Evolutionary conservation across 23 tunicate genomes (phyloP).

Genomic region (Styela clava): DNA sequence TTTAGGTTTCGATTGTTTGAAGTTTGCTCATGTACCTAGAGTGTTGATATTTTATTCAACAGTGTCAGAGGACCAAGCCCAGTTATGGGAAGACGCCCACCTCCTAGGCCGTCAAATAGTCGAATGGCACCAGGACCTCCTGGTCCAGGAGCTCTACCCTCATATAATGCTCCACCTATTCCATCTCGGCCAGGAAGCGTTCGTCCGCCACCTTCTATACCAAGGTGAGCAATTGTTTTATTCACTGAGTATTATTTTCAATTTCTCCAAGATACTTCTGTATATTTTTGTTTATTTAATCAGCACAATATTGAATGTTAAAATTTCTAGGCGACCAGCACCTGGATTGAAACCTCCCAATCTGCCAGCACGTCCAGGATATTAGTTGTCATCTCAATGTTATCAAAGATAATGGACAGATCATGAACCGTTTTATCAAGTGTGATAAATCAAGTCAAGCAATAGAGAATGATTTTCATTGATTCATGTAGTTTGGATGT

Average conservation of each 20-base stretch:
- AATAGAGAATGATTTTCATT: no score
- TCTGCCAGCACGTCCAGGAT: constrained; percentile 26
- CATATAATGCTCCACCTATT: constrained; percentile 81
- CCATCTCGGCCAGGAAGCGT: constrained; percentile 70
- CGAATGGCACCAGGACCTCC: constrained; percentile 71
- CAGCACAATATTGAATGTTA: no score
- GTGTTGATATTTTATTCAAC: no score
- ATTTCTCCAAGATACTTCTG: no score
- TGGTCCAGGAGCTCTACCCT: constrained; percentile 27
- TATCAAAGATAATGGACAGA: no score
- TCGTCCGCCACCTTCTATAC: constrained; percentile 72
- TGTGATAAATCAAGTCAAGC: no score
- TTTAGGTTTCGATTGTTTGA: no score
- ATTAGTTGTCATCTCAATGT: no score
- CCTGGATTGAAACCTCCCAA: constrained; percentile 30
- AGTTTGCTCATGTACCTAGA: no score
- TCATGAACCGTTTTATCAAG: no score
- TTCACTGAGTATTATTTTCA: background rate
- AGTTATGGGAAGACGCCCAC: constrained; percentile 65
- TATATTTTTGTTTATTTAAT: no score
- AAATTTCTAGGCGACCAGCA: constrained; percentile 14
- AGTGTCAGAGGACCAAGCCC: constrained; percentile 48
- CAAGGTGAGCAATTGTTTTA: constrained; percentile 36
- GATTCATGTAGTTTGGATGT: no score
- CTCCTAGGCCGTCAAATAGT: constrained; percentile 37